Evolutionary conservation across 1,140 invertebrate species (phyloP).

Genomic region (Gonioctena quinquepunctata): DNA sequence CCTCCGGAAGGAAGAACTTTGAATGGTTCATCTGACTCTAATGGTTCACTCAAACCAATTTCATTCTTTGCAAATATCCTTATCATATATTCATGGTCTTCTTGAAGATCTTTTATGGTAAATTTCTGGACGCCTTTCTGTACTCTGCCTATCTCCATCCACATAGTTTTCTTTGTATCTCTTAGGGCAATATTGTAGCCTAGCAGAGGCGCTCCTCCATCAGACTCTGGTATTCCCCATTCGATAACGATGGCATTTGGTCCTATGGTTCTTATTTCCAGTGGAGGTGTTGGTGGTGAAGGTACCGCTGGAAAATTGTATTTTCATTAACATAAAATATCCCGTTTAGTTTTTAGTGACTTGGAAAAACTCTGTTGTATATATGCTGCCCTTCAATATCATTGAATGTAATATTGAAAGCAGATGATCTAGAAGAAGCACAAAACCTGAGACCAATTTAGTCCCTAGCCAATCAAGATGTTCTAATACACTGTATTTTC

Average conservation of each 20-base stretch:
- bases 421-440: too few relatives aligned
- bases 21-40: conserved; percentile 91
- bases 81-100: conserved; percentile 87
- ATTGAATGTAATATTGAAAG: too few relatives aligned
- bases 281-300: conserved; percentile 84
- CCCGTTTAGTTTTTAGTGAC: too few relatives aligned
- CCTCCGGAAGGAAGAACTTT: conserved; percentile 80
- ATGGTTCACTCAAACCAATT: conserved; percentile 90
- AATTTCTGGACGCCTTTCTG: conserved; percentile 80
- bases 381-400: too few relatives aligned
- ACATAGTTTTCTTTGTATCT: conserved; percentile 91
- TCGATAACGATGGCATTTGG: conserved; percentile 84
- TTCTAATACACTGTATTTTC: too few relatives aligned
- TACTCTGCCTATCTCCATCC: conserved; percentile 92
- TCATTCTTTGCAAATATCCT: conserved; percentile 93
- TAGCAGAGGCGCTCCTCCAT: conserved; percentile 88
- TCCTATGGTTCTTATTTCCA: conserved; percentile 82
- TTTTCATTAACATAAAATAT: too few relatives aligned
- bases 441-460: too few relatives aligned
- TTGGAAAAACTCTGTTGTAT: too few relatives aligned
- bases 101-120: conserved; percentile 83
- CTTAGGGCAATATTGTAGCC: conserved; percentile 92
- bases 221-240: conserved; percentile 91
- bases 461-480: too few relatives aligned
- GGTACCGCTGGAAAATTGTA: conserved; percentile 80